Evolutionary conservation across 2,113 vertebrate species (phyloP).

Genomic region (Craseonycteris thonglongyai): DNA sequence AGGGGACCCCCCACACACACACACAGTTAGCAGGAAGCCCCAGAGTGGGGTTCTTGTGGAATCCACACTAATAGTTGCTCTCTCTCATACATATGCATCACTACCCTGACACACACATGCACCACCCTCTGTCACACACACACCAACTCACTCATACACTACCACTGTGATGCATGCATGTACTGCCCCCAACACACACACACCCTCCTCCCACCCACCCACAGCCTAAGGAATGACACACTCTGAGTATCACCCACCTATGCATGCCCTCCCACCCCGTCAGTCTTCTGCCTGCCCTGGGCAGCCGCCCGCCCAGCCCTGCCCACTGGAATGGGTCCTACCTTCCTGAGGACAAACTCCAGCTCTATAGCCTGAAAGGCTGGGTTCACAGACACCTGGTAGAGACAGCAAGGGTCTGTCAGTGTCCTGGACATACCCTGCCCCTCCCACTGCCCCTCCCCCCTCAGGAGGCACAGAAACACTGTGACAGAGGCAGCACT

Average conservation of each 20-base stretch:
- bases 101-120: neutral
- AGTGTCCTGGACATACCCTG: neutral
- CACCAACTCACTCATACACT: neutral
- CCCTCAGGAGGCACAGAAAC: neutral
- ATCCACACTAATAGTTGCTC: neutral
- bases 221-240: neutral
- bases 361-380: conserved; percentile 89
- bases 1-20: neutral
- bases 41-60: neutral
- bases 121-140: neutral
- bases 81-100: neutral
- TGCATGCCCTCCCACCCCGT: neutral
- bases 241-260: neutral
- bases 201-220: neutral
- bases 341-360: conserved; percentile 88
- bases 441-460: neutral
- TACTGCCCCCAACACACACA: neutral
- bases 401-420: neutral
- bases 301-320: neutral
- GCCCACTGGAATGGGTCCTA: conserved; percentile 31
- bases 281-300: neutral
- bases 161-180: neutral
- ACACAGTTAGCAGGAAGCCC: neutral
- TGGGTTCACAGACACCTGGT: conserved; percentile 92
- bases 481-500: neutral